Base-by-base conservation (phyloP, 2,888 invertebrate genomes). In the Acrobasis consociella region DNA sequence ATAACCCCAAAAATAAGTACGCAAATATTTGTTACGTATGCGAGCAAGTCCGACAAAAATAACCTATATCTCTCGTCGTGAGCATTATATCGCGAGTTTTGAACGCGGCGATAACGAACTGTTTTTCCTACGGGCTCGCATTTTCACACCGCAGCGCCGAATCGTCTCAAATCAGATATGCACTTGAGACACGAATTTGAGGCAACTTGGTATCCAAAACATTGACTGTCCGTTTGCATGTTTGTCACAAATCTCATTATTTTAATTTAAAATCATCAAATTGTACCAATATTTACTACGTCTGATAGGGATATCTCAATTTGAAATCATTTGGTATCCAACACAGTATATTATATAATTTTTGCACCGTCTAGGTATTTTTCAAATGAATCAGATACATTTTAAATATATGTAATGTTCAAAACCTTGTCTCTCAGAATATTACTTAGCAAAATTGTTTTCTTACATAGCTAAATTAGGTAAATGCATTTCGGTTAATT, bases 11-110 rank as follows among this genome's bases (percentile, higher is more conserved):
- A 84, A 84, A 85, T 84, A 84, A 80, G 75, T 77, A 75, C 73
- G 81, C 85, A 84, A 84, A 83, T 81, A 86, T 83, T 82, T 83
- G 77, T 84, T 81, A 82, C 82, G 83, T 78, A 75, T 73, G 81
- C 78, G 79, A 72, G 78, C 78, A 77, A 83, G 81, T 81, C 78
- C 74, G 76, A 77, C 75, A 83, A 84, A 87, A 87, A 86, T 87
- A 87, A 83, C 76, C 70, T 70, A 77, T 78, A 82, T 82, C 83
- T 83, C 80, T 83, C 81, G 78, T 75, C 80, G 80, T 81, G 74
- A 72, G 80, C 85, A 80, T 80, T 79, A 82, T 80, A 83, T 82
- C 85, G 82, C 81, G 76, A 76, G 55, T 87, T 78, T 72, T 72
- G 73, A 80, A 75, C 76, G 78, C 76, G 39, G 80, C 63, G 78